A percentile compares a stretch with the other conserved stretches of the same genome.
These are phyloP conservation scores for Drosophila tsacasi DNA, from an alignment of 1,140 invertebrate genomes.

Conservation along the genomic window DNA sequence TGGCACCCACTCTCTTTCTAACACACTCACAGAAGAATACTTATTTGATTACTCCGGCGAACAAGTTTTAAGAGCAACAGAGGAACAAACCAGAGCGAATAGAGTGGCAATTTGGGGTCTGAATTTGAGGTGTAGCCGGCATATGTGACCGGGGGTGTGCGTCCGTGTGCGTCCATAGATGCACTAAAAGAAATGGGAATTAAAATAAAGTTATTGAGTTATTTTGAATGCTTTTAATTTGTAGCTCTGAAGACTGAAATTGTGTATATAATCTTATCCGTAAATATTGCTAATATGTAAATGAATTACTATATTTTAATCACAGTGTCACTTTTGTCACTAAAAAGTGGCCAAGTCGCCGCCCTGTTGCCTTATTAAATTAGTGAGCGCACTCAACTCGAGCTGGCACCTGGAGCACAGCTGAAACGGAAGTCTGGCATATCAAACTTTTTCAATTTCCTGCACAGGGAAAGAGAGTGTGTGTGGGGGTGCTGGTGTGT, in stretches of 20 bases:
- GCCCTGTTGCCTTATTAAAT: constrained; percentile 77
- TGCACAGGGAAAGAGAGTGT: constrained; percentile 25
- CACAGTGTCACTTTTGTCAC: background rate
- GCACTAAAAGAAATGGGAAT: background rate
- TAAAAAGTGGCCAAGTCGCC: constrained; percentile 70
- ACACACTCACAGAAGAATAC: constrained; percentile 65
- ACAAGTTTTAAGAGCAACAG: constrained; percentile 61
- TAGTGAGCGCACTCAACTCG: constrained; percentile 71
- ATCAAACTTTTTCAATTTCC: constrained; percentile 83
- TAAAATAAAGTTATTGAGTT: background rate
- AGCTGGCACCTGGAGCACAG: constrained; percentile 42
- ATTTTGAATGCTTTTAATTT: background rate
- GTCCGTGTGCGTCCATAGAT: constrained; percentile 22
- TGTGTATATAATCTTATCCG: accelerated
- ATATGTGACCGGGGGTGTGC: constrained; percentile 27
- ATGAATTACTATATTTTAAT: background rate
- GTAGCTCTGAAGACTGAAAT: background rate
- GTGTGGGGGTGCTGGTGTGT: constrained; percentile 3
- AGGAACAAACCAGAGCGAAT: constrained; percentile 34
- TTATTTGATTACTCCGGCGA: constrained; percentile 74
- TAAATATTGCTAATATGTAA: too few relatives aligned
- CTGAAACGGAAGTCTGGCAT: constrained; percentile 73
- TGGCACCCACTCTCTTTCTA: constrained; percentile 43
- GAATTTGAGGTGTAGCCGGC: constrained; percentile 8
- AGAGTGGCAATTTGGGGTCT: constrained; percentile 33